Percentiles rank a stretch among this genome's conserved stretches.
Evolutionary conservation across 1,140 invertebrate species (phyloP).

Genomic region (Parasteatoda tepidariorum): DNA sequence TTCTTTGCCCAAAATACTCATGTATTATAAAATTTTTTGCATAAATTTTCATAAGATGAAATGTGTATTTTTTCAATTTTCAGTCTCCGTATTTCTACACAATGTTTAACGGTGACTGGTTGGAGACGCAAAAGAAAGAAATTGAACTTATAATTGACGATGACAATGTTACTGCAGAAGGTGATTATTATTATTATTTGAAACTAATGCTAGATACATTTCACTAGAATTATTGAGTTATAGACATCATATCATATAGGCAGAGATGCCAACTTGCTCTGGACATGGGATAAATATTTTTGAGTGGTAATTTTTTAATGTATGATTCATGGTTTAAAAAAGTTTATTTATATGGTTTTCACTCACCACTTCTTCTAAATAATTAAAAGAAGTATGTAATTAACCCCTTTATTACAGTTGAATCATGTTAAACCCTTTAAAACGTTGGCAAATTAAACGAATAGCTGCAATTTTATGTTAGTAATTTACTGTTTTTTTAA

Average conservation of each 20-base stretch:
- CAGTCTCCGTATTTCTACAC: conserved; percentile 85
- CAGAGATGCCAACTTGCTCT: too few species aligned
- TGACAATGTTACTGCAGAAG: conserved; percentile 78
- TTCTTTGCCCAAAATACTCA: background rate
- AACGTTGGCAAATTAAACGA: too few species aligned
- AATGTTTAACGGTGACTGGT: conserved; percentile 87
- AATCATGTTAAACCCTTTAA: too few species aligned
- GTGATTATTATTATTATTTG: conserved; percentile 69
- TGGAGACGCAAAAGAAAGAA: conserved; percentile 77
- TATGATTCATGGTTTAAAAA: background rate
- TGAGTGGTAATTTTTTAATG: background rate
- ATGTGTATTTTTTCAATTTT: conserved; percentile 66
- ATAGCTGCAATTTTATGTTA: too few species aligned
- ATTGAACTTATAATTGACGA: conserved; percentile 81
- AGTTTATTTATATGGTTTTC: background rate
- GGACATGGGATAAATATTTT: background rate
- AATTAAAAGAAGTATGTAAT: too few species aligned
- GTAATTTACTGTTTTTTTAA: too few species aligned
- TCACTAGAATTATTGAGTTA: background rate
- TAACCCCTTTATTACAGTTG: too few species aligned
- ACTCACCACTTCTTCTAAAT: too few species aligned
- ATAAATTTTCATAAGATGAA: conserved; percentile 56
- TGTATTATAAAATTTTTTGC: too few species aligned
- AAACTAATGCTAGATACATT: background rate
- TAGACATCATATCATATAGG: too few species aligned